Conservation (phyloP, 2,113 vertebrate genomes). For the Rallus limicola region DNA sequence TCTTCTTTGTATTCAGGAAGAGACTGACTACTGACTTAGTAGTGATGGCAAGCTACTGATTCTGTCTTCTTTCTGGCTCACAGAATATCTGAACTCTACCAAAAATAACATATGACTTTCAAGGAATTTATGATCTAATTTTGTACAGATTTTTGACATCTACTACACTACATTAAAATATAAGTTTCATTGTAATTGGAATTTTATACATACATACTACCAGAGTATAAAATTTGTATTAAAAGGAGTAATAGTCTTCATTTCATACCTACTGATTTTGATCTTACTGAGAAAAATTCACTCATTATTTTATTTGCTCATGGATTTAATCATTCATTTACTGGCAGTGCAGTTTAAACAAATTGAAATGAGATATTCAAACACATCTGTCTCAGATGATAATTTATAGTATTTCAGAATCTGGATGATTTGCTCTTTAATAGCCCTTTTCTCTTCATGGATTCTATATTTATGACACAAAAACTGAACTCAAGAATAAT, state of each 20-base stretch:
- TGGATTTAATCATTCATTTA: slow-evolving; percentile 57
- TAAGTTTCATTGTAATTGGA: not conserved
- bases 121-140: not conserved
- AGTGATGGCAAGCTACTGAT: not conserved
- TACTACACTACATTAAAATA: not conserved
- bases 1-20: not conserved
- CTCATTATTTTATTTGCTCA: slow-evolving; percentile 69
- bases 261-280: slow-evolving; percentile 60
- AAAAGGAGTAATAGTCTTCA: slow-evolving; percentile 55
- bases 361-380: slow-evolving; percentile 62
- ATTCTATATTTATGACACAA: slow-evolving; percentile 22
- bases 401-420: slow-evolving; percentile 55
- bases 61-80: not conserved
- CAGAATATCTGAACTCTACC: not conserved
- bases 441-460: slow-evolving; percentile 27
- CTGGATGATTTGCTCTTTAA: slow-evolving; percentile 35
- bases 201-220: slow-evolving; percentile 12
- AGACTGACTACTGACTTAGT: not conserved
- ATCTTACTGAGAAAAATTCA: slow-evolving; percentile 39
- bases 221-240: not conserved
- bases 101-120: not conserved
- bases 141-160: not conserved
- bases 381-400: slow-evolving; percentile 32
- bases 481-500: not conserved
- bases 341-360: slow-evolving; percentile 41